Percentiles rank a stretch among this genome's conserved stretches.
These are phyloP conservation scores for Phengaris arion DNA, from an alignment of 2,888 invertebrate genomes.

Conservation along the genomic window DNA sequence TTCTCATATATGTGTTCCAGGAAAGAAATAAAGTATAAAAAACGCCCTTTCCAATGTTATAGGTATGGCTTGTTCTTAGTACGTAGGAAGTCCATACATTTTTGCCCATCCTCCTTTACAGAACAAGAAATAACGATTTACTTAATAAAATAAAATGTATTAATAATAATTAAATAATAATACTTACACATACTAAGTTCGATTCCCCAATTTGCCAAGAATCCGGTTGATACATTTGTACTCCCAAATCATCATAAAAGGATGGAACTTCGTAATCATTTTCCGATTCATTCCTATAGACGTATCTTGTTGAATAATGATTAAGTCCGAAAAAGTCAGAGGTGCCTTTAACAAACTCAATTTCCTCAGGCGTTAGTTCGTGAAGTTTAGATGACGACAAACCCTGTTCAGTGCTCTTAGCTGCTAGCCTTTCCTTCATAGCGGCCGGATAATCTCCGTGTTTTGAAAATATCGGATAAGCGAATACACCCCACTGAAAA, in stretches of 20 bases:
- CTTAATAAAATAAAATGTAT: too few species aligned
- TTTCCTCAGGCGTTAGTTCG: slow-evolving; percentile 61
- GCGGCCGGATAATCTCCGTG: slow-evolving; percentile 80
- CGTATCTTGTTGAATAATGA: slow-evolving; percentile 75
- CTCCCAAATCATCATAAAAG: slow-evolving; percentile 44
- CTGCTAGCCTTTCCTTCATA: slow-evolving; percentile 76
- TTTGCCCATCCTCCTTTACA: too few species aligned
- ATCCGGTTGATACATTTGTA: slow-evolving; percentile 37
- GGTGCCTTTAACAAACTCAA: slow-evolving; percentile 50
- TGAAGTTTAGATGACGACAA: slow-evolving; percentile 63
- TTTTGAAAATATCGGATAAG: slow-evolving; percentile 79
- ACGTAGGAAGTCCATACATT: too few species aligned
- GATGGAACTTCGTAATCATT: slow-evolving; percentile 42
- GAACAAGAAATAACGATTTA: too few species aligned
- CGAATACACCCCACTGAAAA: slow-evolving; percentile 76
- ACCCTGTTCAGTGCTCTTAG: slow-evolving; percentile 73
- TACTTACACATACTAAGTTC: slow-evolving; percentile 40
- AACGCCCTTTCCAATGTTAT: too few species aligned
- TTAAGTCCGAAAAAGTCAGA: slow-evolving; percentile 76
- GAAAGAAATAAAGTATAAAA: too few species aligned
- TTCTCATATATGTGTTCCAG: too few species aligned
- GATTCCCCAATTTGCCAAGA: slow-evolving; percentile 43
- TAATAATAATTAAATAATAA: background rate
- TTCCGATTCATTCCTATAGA: slow-evolving; percentile 47
- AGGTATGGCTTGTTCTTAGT: too few species aligned